Conservation (phyloP, 2,888 invertebrate species). For the Dryocosmus kuriphilus region DNA sequence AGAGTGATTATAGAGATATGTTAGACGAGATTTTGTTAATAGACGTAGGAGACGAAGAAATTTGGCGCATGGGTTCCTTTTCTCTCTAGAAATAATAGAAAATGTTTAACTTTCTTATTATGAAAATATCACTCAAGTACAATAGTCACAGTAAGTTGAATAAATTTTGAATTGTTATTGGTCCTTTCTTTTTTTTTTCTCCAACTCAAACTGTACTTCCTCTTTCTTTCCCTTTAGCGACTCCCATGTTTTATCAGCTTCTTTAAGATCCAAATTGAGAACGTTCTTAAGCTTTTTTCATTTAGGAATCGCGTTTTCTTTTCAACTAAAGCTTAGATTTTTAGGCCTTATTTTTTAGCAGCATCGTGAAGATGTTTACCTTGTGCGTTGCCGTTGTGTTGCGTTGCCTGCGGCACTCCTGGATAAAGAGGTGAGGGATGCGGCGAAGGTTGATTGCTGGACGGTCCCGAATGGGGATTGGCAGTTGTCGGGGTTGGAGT, state of each 20-base stretch:
- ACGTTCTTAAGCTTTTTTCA: neutral
- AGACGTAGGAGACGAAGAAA: no score
- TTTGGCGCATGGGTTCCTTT: no score
- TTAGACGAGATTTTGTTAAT: no score
- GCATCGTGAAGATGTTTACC: slow-evolving; percentile 61
- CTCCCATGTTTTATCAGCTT: neutral
- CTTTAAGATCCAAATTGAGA: neutral
- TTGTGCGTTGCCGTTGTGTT: slow-evolving; percentile 74
- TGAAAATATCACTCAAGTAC: no score
- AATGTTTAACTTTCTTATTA: no score
- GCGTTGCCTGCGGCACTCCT: slow-evolving; percentile 70
- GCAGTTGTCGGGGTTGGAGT: slow-evolving; percentile 70
- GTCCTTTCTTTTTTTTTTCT: neutral
- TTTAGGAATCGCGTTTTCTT: neutral
- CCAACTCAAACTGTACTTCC: neutral
- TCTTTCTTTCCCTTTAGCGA: neutral
- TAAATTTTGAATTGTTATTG: neutral
- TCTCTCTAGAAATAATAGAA: no score
- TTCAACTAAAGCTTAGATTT: neutral
- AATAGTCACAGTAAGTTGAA: no score
- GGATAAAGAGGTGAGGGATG: slow-evolving; percentile 75
- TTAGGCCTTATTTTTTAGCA: neutral
- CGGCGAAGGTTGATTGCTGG: slow-evolving; percentile 73
- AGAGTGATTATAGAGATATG: no score
- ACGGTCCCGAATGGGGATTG: slow-evolving; percentile 71